phyloP scores from a whole-genome alignment of 2,797 vertebrate genomes.

The Limosa lapponica region DNA sequence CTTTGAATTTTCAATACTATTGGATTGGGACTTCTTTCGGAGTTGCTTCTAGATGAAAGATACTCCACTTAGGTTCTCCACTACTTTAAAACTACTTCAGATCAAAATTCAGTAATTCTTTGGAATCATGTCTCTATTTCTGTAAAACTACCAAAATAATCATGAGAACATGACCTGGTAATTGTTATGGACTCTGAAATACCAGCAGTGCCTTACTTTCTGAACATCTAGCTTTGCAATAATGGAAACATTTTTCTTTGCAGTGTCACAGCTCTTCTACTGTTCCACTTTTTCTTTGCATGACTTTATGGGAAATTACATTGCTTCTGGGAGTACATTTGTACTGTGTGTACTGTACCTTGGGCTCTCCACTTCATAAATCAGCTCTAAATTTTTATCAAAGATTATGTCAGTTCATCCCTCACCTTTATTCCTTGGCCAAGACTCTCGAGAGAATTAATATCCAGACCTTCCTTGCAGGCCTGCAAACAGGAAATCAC shows the following conservation, averaged over 20 bases:
- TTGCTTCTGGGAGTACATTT: not conserved
- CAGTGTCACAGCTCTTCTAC: not conserved
- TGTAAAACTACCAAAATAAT: not conserved
- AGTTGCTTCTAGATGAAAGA: not conserved
- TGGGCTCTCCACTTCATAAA: constrained; percentile 34
- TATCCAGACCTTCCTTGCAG: constrained; percentile 97
- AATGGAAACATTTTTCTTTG: not conserved
- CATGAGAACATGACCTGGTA: not conserved
- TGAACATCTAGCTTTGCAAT: not conserved
- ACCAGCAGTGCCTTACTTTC: not conserved
- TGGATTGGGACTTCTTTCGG: not conserved
- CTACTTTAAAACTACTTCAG: not conserved
- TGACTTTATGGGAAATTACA: constrained; percentile 30
- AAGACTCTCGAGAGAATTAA: constrained; percentile 92
- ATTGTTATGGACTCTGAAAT: not conserved
- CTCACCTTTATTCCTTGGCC: constrained; percentile 94
- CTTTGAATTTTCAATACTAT: not conserved
- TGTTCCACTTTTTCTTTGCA: not conserved
- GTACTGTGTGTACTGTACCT: not conserved
- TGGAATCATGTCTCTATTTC: not conserved
- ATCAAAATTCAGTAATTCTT: not conserved
- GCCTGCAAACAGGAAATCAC: constrained; percentile 97
- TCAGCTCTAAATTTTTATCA: constrained; percentile 45
- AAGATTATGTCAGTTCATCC: constrained; percentile 15
- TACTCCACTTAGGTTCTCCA: not conserved